Evolutionary conservation across 2,113 vertebrate genomes (phyloP).

Genomic region (Synchiropus splendidus): DNA sequence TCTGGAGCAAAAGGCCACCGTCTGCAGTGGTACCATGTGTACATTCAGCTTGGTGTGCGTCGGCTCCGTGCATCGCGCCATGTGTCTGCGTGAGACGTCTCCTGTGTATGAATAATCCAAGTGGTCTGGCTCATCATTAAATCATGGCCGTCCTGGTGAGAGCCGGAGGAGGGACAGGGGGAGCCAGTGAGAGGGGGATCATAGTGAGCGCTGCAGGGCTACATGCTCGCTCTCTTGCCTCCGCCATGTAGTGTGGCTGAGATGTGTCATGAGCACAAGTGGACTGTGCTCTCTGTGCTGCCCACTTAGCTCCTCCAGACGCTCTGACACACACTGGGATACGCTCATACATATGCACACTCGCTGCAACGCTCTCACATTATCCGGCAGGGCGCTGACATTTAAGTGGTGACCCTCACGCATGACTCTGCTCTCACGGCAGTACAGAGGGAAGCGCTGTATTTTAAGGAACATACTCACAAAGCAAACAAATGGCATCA

Average conservation of each 20-base stretch:
- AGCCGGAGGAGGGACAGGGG: slow-evolving; percentile 47
- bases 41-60: too few relatives aligned
- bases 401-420: not conserved
- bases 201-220: slow-evolving; percentile 62
- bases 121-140: slow-evolving; percentile 69
- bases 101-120: slow-evolving; percentile 74
- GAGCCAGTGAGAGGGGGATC: slow-evolving; percentile 45
- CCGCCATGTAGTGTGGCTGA: slow-evolving; percentile 50
- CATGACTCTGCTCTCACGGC: too few relatives aligned
- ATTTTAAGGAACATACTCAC: too few relatives aligned
- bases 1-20: slow-evolving; percentile 6
- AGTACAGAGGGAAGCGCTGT: too few relatives aligned
- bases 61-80: too few relatives aligned
- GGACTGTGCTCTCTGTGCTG: slow-evolving; percentile 47
- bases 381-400: slow-evolving; percentile 32
- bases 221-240: slow-evolving; percentile 55
- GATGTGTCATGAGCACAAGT: slow-evolving; percentile 59
- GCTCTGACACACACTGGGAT: slow-evolving; percentile 12
- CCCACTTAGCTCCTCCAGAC: slow-evolving; percentile 55
- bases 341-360: slow-evolving; percentile 21
- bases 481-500: too few relatives aligned
- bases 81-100: slow-evolving; percentile 48
- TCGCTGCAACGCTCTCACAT: slow-evolving; percentile 14
- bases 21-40: too few relatives aligned
- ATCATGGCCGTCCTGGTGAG: slow-evolving; percentile 53